Evolutionary conservation across 2,797 vertebrate species (phyloP).

Genomic region (Oryzias dopingdopingensis): DNA sequence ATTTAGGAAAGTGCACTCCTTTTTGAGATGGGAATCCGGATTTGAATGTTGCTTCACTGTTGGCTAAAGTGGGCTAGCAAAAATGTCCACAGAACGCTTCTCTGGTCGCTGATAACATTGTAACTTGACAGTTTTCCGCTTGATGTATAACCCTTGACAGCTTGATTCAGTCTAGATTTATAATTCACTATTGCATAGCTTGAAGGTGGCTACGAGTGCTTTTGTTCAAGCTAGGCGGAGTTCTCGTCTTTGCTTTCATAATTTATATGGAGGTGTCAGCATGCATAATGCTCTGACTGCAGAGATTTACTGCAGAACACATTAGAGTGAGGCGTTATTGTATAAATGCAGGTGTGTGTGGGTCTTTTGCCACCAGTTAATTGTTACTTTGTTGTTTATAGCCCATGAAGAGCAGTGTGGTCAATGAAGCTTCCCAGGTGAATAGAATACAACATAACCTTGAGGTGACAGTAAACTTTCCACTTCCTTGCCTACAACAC

Average conservation of each 20-base stretch:
- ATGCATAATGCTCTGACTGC: conserved; percentile 37
- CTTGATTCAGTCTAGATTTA: conserved; percentile 56
- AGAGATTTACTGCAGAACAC: conserved; percentile 47
- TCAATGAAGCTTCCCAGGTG: conserved; percentile 66
- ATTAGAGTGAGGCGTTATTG: conserved; percentile 47
- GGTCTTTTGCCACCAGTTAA: conserved; percentile 35
- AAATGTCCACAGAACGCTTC: conserved; percentile 34
- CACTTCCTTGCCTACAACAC: conserved; percentile 30
- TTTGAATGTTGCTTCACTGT: conserved; percentile 4
- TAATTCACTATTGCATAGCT: conserved; percentile 41
- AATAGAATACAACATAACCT: conserved; percentile 56
- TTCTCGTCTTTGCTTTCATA: conserved; percentile 57
- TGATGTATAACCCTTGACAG: conserved; percentile 52
- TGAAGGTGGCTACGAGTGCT: conserved; percentile 51
- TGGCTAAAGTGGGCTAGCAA: conserved; percentile 24
- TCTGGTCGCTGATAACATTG: conserved; percentile 32
- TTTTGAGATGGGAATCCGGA: conserved; percentile 7
- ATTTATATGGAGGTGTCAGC: conserved; percentile 61
- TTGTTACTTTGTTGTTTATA: conserved; percentile 63
- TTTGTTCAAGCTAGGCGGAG: conserved; percentile 55
- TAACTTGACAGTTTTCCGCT: conserved; percentile 53
- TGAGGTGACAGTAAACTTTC: conserved; percentile 59
- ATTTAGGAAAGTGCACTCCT: conserved; percentile 18
- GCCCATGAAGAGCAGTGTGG: conserved; percentile 59
- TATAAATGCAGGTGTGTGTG: conserved; percentile 37